These are phyloP conservation scores for Paramisgurnus dabryanus DNA, from an alignment of 2,113 vertebrate genomes.

Conservation along the genomic window DNA sequence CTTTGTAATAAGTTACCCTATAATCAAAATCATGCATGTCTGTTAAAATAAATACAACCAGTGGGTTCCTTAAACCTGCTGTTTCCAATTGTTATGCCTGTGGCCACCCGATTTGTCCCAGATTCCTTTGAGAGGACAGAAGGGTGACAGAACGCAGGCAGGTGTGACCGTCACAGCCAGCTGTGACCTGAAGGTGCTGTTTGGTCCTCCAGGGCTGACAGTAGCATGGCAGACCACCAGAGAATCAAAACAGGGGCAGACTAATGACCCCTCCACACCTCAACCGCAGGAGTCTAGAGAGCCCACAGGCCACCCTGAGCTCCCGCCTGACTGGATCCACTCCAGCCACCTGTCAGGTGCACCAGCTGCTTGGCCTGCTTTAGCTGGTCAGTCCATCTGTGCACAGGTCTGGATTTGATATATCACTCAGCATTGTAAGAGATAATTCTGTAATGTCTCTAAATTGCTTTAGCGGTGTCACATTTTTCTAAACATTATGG, in stretches of 20 bases:
- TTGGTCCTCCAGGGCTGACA: constrained; percentile 41
- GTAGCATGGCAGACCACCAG: constrained; percentile 49
- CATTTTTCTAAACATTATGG: constrained; percentile 21
- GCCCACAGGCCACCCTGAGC: constrained; percentile 37
- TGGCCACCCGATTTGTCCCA: constrained; percentile 24
- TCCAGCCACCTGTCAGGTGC: constrained; percentile 53
- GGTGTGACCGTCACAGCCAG: constrained; percentile 50
- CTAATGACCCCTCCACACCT: constrained; percentile 16
- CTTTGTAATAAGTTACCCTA: too few relatives aligned
- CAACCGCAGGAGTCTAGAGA: constrained; percentile 29
- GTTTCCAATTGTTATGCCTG: constrained; percentile 42
- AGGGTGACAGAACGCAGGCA: constrained; percentile 44
- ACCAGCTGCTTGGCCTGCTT: constrained; percentile 48
- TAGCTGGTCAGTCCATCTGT: constrained; percentile 52
- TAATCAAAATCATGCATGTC: background rate
- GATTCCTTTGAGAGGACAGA: constrained; percentile 30
- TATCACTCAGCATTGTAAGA: constrained; percentile 45
- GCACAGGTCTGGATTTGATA: constrained; percentile 42
- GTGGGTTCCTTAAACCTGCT: background rate
- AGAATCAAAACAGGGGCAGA: constrained; percentile 29
- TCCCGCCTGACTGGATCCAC: constrained; percentile 26
- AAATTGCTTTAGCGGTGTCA: constrained; percentile 35
- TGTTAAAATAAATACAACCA: background rate
- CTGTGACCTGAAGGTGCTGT: constrained; percentile 52
- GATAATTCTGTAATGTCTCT: constrained; percentile 41